Percentiles rank a stretch among this genome's conserved stretches.
phyloP scores from a whole-genome alignment of 2,888 invertebrate genomes.

The Leptarthrus brevirostris region DNA sequence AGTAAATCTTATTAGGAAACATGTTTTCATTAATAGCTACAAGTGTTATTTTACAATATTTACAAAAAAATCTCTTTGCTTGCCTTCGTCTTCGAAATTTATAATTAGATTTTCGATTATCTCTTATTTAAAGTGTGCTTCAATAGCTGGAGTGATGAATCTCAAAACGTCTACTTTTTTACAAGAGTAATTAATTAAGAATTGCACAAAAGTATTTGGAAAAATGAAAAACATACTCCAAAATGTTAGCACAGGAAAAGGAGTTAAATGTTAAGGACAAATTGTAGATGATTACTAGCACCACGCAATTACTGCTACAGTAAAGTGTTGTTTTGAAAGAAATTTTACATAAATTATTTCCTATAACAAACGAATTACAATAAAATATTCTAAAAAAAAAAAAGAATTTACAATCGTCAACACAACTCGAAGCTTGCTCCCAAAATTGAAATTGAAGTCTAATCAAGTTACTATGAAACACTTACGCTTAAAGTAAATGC shows the following conservation, averaged over 20 bases:
- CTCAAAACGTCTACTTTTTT: constrained; percentile 33
- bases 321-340: background rate
- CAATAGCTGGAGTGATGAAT: constrained; percentile 43
- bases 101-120: constrained; percentile 4
- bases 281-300: constrained; percentile 27
- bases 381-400: background rate
- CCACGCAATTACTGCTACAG: constrained; percentile 31
- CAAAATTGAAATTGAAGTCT: background rate
- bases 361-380: constrained; percentile 16
- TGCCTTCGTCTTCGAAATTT: background rate
- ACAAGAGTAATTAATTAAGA: constrained; percentile 18
- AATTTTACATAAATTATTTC: constrained; percentile 1
- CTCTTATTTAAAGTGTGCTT: constrained; percentile 16
- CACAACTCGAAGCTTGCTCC: constrained; percentile 6
- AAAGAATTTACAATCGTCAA: too few species aligned
- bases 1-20: constrained; percentile 17
- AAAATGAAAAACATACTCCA: background rate
- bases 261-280: constrained; percentile 13
- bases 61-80: constrained; percentile 22
- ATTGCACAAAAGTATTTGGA: constrained; percentile 36
- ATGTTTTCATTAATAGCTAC: constrained; percentile 13
- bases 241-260: constrained; percentile 6
- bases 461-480: background rate
- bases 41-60: constrained; percentile 39
- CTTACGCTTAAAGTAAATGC: constrained; percentile 24